Percentiles rank a stretch among this genome's conserved stretches.
Conservation (phyloP, 2,113 vertebrate genomes). For the Corydoras sp. region DNA sequence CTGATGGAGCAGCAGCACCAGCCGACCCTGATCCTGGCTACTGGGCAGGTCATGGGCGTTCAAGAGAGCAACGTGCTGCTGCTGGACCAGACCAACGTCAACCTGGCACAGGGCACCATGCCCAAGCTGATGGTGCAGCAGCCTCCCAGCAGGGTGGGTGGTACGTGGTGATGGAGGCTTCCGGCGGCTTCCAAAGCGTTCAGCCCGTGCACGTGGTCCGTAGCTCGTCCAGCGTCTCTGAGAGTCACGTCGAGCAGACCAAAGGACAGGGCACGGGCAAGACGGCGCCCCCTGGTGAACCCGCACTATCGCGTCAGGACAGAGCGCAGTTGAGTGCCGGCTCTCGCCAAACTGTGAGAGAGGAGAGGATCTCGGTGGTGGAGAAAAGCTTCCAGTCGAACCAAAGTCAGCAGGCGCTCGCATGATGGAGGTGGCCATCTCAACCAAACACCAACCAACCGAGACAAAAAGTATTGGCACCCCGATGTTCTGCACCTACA, state of each 20-base stretch:
- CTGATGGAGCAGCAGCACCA: conserved; percentile 58
- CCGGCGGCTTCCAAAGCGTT: conserved; percentile 5
- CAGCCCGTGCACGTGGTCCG: neutral
- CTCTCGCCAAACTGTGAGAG: conserved; percentile 51
- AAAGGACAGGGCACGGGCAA: neutral
- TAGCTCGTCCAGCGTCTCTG: conserved; percentile 8
- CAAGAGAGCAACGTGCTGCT: conserved; percentile 54
- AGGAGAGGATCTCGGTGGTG: conserved; percentile 57
- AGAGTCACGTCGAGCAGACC: neutral
- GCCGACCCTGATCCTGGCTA: conserved; percentile 51
- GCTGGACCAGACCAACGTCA: conserved; percentile 47
- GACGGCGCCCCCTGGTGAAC: neutral
- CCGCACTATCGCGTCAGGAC: neutral
- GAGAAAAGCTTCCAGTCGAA: conserved; percentile 52
- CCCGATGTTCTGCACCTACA: too few species aligned
- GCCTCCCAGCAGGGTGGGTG: conserved; percentile 8
- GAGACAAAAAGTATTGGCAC: too few species aligned
- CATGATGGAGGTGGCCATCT: too few species aligned
- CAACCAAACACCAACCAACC: too few species aligned
- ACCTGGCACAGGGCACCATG: neutral
- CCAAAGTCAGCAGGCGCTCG: neutral
- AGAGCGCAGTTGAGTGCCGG: conserved; percentile 10
- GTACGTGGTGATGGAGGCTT: conserved; percentile 12
- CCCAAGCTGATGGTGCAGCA: conserved; percentile 31
- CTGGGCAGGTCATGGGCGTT: conserved; percentile 32